These are phyloP conservation scores for Mesoligia furuncula DNA, from an alignment of 2,888 invertebrate genomes.

Conservation along the genomic window DNA sequence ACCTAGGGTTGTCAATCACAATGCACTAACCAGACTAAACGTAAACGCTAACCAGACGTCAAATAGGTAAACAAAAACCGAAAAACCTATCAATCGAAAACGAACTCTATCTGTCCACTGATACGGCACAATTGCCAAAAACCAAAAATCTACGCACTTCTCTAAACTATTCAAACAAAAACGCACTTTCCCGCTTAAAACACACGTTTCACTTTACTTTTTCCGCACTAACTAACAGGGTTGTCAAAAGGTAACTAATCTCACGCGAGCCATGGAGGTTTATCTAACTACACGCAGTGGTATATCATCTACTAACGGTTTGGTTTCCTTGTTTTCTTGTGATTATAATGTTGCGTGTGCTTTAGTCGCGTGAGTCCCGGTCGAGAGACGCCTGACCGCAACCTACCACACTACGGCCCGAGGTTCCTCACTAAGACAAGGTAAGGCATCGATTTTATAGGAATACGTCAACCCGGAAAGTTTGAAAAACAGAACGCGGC, in stretches of 20 bases:
- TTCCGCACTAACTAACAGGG: constrained; percentile 56
- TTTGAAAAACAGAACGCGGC: neutral
- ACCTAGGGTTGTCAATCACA: constrained; percentile 57
- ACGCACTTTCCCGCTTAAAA: constrained; percentile 34
- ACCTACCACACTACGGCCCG: constrained; percentile 97
- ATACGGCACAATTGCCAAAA: constrained; percentile 23
- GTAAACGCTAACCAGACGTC: constrained; percentile 19
- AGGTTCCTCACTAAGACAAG: constrained; percentile 96
- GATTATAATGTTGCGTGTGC: constrained; percentile 82
- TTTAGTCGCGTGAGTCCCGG: constrained; percentile 96
- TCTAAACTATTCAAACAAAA: constrained; percentile 25
- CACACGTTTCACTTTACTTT: constrained; percentile 41
- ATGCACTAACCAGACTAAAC: constrained; percentile 51
- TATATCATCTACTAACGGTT: constrained; percentile 65
- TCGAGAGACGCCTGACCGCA: constrained; percentile 95
- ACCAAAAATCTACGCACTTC: neutral
- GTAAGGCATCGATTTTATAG: constrained; percentile 85
- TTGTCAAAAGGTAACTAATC: constrained; percentile 54
- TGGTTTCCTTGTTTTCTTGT: constrained; percentile 74
- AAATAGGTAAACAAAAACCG: constrained; percentile 29
- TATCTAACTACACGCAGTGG: constrained; percentile 51
- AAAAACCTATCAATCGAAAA: constrained; percentile 26
- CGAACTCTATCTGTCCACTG: neutral
- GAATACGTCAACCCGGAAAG: neutral
- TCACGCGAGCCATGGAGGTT: constrained; percentile 51